phyloP scores from a whole-genome alignment of 1,140 invertebrate species.

The Cotesia chilonis region DNA sequence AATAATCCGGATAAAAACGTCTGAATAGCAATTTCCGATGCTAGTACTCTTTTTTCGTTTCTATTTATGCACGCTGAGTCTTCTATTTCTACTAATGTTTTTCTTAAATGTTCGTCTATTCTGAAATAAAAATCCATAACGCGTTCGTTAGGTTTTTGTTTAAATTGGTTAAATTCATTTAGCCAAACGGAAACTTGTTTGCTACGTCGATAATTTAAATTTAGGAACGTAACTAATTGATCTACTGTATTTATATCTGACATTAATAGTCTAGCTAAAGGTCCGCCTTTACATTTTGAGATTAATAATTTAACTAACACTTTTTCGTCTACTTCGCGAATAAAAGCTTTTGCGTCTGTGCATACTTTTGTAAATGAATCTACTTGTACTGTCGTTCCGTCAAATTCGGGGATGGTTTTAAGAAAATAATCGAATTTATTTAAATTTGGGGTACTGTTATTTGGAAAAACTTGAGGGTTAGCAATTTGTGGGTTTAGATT shows the following conservation, averaged over 20 bases:
- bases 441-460: too few relatives aligned
- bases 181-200: slow-evolving; percentile 11
- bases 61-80: too few relatives aligned
- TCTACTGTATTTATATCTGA: neutral
- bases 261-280: neutral
- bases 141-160: neutral
- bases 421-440: too few relatives aligned
- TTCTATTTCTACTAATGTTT: neutral
- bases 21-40: too few relatives aligned
- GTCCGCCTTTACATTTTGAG: slow-evolving; percentile 14
- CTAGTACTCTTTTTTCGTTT: too few relatives aligned
- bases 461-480: too few relatives aligned
- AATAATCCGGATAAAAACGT: too few relatives aligned
- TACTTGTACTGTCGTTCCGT: too few relatives aligned
- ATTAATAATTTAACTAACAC: neutral
- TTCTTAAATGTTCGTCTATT: neutral
- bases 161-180: slow-evolving; percentile 4
- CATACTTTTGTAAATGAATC: too few relatives aligned
- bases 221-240: slow-evolving; percentile 1
- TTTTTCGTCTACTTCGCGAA: neutral
- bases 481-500: too few relatives aligned
- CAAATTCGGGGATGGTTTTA: too few relatives aligned
- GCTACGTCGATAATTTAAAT: neutral
- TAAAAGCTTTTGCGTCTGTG: too few relatives aligned
- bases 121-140: neutral